Evolutionary conservation across 2,888 invertebrate species (phyloP), one percentile per base, ranked within the genome.

Genomic region (Homarus gammarus): DNA sequence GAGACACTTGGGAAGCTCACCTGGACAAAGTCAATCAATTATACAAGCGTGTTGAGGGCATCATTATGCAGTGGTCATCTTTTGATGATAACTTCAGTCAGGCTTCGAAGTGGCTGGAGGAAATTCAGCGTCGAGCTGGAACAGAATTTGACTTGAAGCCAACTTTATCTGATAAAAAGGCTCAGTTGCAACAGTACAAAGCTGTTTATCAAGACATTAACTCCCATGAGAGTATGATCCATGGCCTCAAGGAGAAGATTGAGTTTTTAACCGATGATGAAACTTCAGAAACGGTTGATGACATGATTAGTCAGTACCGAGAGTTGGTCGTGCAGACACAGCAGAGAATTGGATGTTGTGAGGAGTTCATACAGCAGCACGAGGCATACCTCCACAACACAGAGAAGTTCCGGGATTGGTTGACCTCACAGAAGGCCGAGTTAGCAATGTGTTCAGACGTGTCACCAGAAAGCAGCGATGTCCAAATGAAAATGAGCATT

Each of bases 41-140:
- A 1, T 96, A 97, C 92, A 98, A 98, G 93, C 96, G 96, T 93
- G 96, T 98, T 31, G 98, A 99, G 94, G 97, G 96, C 0, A 96
- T 97, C 64, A 95, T 98, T 91, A 96, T 98, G 93, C 97, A 98
- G 93, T 96, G 98, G 94, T 97, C 97, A 3, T 98, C 98, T 0
- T 98, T 99, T 93, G 98, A 98, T 93, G 98, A 98, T 93, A 98
- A 97, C 92, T 97, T 97, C 92, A 96, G 96, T 77, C 98, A 98
- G 93, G 95, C 98, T 10, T 96, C 96, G 92, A 96, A 96, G 93
- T 99, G 98, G 97, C 95, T 99, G 44, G 95, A 95, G 86, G 98
- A 98, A 92, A 96, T 96, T 0, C 96, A 97, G 93, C 95, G 95
- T 79, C 96, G 96, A 93, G 95, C 98, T 56, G 95, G 96, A 1